Conservation (phyloP, 2,888 invertebrate species). For the Julus scanicus region DNA sequence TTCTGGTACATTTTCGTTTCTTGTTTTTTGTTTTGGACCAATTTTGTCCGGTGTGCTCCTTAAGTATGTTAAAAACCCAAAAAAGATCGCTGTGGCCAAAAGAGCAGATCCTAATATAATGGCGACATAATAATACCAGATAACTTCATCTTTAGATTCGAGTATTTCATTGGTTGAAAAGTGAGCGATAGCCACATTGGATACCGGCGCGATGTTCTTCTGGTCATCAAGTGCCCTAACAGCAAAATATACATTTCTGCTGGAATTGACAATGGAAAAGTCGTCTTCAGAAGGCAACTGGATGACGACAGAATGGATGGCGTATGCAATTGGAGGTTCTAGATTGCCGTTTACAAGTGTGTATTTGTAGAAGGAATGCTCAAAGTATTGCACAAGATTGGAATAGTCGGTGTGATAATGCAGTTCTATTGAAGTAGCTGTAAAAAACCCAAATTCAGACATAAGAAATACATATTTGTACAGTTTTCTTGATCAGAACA, state of each 20-base stretch:
- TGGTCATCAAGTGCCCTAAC: slow-evolving; percentile 49
- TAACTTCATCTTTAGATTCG: not conserved
- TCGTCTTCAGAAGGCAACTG: slow-evolving; percentile 21
- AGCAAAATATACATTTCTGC: slow-evolving; percentile 45
- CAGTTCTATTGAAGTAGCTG: not conserved
- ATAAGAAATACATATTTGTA: not conserved
- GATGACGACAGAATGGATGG: not conserved
- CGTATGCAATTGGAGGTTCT: slow-evolving; percentile 19
- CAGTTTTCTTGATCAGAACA: not conserved
- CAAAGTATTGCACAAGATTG: not conserved
- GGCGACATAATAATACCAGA: not conserved
- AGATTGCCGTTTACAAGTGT: not conserved
- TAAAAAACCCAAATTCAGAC: not conserved
- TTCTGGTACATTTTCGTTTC: not conserved
- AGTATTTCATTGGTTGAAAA: not conserved
- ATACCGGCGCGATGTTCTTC: not conserved
- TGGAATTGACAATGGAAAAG: slow-evolving; percentile 16
- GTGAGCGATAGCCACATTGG: slow-evolving; percentile 52
- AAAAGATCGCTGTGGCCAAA: not conserved
- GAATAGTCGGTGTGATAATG: not conserved
- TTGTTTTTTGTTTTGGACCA: not conserved
- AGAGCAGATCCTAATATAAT: not conserved
- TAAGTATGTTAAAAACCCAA: not conserved
- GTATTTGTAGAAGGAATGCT: not conserved
- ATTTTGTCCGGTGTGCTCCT: not conserved